Conservation (phyloP, 2,113 vertebrate genomes). For the Calonectris borealis region DNA sequence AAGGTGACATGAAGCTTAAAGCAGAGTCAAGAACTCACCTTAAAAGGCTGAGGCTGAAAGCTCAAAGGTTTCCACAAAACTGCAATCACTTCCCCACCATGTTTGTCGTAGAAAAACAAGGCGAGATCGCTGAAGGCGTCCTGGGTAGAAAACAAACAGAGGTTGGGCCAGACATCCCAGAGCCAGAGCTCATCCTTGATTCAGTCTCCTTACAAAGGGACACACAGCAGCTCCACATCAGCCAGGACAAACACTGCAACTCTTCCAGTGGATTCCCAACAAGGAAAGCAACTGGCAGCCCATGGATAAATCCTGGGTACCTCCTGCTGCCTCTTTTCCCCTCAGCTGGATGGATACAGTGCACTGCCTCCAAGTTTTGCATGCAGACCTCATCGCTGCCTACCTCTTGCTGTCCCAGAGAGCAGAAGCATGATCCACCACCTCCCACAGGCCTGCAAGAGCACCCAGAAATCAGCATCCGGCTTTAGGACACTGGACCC, state of each 20-base stretch:
- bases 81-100: slow-evolving; percentile 88
- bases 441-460: neutral
- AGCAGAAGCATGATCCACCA: neutral
- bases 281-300: too few species aligned
- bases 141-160: slow-evolving; percentile 63
- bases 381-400: neutral
- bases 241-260: neutral
- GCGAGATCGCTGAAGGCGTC: slow-evolving; percentile 87
- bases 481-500: neutral
- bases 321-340: neutral
- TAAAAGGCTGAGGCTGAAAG: slow-evolving; percentile 87
- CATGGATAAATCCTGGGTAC: neutral
- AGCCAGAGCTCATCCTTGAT: neutral
- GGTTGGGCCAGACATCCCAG: neutral
- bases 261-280: neutral
- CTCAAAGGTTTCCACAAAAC: slow-evolving; percentile 94
- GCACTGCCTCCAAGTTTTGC: neutral
- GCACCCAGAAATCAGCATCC: neutral
- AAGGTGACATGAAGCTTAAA: neutral
- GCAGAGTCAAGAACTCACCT: slow-evolving; percentile 72
- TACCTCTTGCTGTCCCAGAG: neutral
- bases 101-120: slow-evolving; percentile 91
- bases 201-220: neutral
- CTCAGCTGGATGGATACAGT: neutral
- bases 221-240: neutral